These are phyloP conservation scores for Limnothrissa miodon DNA, from an alignment of 2,113 vertebrate genomes.

Conservation along the genomic window DNA sequence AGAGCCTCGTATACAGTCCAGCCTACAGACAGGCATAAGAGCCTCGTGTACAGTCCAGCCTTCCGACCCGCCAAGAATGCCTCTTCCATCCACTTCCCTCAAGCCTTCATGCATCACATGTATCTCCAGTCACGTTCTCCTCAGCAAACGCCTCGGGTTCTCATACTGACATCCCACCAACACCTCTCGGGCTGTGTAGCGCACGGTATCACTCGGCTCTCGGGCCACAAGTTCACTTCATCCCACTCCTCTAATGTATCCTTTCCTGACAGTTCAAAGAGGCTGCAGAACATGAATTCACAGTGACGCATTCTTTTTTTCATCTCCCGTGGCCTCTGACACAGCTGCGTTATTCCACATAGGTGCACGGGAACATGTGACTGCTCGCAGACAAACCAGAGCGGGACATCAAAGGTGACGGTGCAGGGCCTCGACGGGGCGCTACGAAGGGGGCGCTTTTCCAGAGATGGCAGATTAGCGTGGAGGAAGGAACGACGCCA, in stretches of 20 bases:
- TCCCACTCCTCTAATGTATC: neutral
- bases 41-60: neutral
- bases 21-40: neutral
- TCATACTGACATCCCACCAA: neutral
- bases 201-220: neutral
- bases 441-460: neutral
- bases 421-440: neutral
- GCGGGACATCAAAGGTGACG: conserved; percentile 38
- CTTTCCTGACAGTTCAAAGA: conserved; percentile 19
- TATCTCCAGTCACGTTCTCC: neutral
- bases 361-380: conserved; percentile 30
- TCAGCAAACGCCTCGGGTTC: neutral
- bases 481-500: neutral
- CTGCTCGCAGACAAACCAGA: conserved; percentile 19
- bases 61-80: neutral
- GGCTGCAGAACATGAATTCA: neutral
- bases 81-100: neutral
- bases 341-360: conserved; percentile 21
- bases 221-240: neutral
- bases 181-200: neutral
- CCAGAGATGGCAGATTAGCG: neutral
- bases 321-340: neutral
- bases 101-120: neutral
- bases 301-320: neutral
- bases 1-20: neutral